These are phyloP conservation scores for Aricia agestis DNA, from an alignment of 1,140 invertebrate genomes.

Conservation along the genomic window DNA sequence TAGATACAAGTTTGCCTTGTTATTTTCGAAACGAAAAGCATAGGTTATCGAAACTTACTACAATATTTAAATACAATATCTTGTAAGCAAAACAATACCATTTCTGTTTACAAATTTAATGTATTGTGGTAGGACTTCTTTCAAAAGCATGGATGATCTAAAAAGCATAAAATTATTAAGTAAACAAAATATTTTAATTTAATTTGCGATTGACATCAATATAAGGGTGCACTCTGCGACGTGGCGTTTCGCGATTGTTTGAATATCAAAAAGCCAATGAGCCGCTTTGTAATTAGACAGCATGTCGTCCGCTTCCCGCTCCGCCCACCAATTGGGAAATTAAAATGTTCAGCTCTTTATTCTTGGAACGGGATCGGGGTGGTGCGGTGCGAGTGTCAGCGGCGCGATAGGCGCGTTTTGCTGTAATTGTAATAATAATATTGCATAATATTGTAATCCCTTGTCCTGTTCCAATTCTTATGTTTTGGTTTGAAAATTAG, in stretches of 20 bases:
- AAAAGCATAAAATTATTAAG: neutral
- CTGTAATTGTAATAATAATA: too few species aligned
- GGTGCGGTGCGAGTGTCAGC: slow-evolving; percentile 28
- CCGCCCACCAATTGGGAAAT: slow-evolving; percentile 61
- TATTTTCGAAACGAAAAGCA: too few species aligned
- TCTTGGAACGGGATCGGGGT: slow-evolving; percentile 37
- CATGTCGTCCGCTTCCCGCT: slow-evolving; percentile 48
- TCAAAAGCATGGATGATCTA: too few species aligned
- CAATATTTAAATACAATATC: too few species aligned
- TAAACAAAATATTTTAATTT: neutral
- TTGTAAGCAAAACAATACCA: too few species aligned
- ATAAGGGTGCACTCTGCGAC: neutral
- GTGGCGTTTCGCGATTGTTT: slow-evolving; percentile 20
- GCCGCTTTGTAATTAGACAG: slow-evolving; percentile 63
- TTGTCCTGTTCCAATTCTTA: too few species aligned
- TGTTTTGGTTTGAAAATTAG: too few species aligned
- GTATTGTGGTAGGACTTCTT: too few species aligned
- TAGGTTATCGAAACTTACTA: too few species aligned
- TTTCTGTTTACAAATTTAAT: too few species aligned
- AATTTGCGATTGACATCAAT: neutral
- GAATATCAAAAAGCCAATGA: slow-evolving; percentile 49
- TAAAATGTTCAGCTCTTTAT: slow-evolving; percentile 58
- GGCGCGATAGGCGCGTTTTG: slow-evolving; percentile 23
- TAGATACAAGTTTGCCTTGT: too few species aligned
- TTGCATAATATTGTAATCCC: too few species aligned